phyloP scores from a whole-genome alignment of 2,113 vertebrate species.

The Xiphias gladius region DNA sequence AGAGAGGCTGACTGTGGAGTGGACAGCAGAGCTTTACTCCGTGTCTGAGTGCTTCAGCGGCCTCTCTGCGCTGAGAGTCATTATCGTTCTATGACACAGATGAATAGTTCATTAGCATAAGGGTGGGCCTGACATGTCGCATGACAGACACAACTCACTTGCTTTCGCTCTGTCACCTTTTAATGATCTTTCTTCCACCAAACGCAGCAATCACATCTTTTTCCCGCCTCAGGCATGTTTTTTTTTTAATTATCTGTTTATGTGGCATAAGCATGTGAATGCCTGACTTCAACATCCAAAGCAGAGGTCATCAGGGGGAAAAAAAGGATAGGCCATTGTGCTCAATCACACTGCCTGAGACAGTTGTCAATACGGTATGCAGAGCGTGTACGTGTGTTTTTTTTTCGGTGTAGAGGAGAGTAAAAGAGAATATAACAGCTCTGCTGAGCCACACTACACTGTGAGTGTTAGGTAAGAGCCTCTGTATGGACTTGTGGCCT shows the following conservation, averaged over 20 bases:
- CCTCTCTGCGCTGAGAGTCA: slow-evolving; percentile 68
- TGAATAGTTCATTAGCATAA: slow-evolving; percentile 77
- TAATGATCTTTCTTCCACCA: slow-evolving; percentile 12
- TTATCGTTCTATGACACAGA: slow-evolving; percentile 73
- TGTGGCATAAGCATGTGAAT: slow-evolving; percentile 32
- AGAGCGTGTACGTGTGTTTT: slow-evolving; percentile 45
- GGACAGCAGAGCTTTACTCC: slow-evolving; percentile 51
- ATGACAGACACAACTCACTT: slow-evolving; percentile 55
- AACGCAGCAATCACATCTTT: slow-evolving; percentile 15
- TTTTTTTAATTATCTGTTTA: slow-evolving; percentile 34
- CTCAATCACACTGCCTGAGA: slow-evolving; percentile 27
- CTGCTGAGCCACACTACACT: slow-evolving; percentile 62
- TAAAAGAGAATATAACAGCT: slow-evolving; percentile 75
- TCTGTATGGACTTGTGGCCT: slow-evolving; percentile 77
- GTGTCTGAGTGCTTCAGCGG: slow-evolving; percentile 50
- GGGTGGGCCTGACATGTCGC: slow-evolving; percentile 62
- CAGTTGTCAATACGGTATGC: slow-evolving; percentile 20
- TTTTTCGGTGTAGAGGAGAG: slow-evolving; percentile 52
- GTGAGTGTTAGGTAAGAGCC: slow-evolving; percentile 72
- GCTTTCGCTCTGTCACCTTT: slow-evolving; percentile 49
- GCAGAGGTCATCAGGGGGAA: slow-evolving; percentile 31
- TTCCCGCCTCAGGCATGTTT: slow-evolving; percentile 18
- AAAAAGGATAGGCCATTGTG: slow-evolving; percentile 54
- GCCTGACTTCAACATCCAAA: slow-evolving; percentile 41
- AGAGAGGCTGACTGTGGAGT: slow-evolving; percentile 45